These are phyloP conservation scores for Larimichthys polyactis DNA, from an alignment of 2,113 vertebrate genomes.

Conservation along the genomic window DNA sequence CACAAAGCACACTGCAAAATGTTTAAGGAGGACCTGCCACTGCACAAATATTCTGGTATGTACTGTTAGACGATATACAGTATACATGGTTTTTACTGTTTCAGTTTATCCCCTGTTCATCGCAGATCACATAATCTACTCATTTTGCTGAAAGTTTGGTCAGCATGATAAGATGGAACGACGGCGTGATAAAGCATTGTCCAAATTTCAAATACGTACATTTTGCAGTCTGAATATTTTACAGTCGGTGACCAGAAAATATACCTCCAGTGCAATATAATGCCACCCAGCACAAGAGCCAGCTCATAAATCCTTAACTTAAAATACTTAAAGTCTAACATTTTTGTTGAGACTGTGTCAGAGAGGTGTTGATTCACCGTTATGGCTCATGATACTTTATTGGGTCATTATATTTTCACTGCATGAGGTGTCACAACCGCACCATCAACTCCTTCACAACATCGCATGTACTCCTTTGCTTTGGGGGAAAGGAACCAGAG, in stretches of 20 bases:
- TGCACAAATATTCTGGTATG: background rate
- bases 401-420: constrained; percentile 47
- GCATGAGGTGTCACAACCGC: constrained; percentile 23
- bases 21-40: background rate
- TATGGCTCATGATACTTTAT: constrained; percentile 42
- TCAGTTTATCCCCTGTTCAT: background rate
- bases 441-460: background rate
- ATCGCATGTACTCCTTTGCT: background rate
- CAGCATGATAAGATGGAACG: background rate
- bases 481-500: background rate
- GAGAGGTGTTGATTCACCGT: constrained; percentile 48
- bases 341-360: constrained; percentile 30
- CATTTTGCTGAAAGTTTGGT: background rate
- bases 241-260: constrained; percentile 11
- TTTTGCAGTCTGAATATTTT: constrained; percentile 34
- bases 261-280: background rate
- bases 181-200: background rate
- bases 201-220: constrained; percentile 19
- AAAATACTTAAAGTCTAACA: constrained; percentile 15
- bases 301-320: constrained; percentile 16
- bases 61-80: background rate
- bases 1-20: background rate
- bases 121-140: background rate
- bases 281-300: background rate
- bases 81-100: background rate